A percentile compares a stretch with the other conserved stretches of the same genome.
phyloP scores from a whole-genome alignment of 1,140 invertebrate species.

The Brachionus asplanchnoidis region DNA sequence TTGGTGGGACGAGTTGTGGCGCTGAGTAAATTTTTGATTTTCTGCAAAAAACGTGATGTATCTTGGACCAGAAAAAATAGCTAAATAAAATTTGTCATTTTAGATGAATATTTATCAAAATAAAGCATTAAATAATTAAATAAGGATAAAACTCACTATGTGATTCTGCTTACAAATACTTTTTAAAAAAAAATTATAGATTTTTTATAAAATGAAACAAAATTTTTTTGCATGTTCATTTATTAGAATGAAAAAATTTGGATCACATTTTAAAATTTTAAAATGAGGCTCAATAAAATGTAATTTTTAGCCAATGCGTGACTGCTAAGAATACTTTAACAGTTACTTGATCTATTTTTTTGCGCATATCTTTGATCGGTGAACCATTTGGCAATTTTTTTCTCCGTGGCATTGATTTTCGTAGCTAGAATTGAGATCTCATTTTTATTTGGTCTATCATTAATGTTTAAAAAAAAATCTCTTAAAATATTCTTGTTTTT shows the following conservation, averaged over 20 bases:
- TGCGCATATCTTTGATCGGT: neutral
- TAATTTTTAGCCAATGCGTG: neutral
- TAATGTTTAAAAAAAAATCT: constrained; percentile 5
- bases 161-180: neutral
- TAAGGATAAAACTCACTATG: neutral
- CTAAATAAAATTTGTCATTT: neutral
- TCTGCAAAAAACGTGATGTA: constrained; percentile 80
- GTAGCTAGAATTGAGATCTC: neutral
- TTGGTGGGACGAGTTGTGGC: constrained; percentile 87
- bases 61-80: neutral
- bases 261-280: neutral
- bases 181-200: neutral
- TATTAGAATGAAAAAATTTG: neutral
- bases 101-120: neutral
- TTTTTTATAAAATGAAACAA: neutral
- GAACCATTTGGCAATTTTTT: constrained; percentile 20
- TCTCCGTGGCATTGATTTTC: neutral
- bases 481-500: neutral
- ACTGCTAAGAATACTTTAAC: neutral
- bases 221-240: neutral
- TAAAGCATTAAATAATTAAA: neutral
- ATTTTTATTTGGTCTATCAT: neutral
- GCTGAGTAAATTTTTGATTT: constrained; percentile 86
- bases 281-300: neutral
- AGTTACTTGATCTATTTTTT: neutral